These are phyloP conservation scores for Momotus momota DNA, from an alignment of 2,797 vertebrate species.

Conservation along the genomic window DNA sequence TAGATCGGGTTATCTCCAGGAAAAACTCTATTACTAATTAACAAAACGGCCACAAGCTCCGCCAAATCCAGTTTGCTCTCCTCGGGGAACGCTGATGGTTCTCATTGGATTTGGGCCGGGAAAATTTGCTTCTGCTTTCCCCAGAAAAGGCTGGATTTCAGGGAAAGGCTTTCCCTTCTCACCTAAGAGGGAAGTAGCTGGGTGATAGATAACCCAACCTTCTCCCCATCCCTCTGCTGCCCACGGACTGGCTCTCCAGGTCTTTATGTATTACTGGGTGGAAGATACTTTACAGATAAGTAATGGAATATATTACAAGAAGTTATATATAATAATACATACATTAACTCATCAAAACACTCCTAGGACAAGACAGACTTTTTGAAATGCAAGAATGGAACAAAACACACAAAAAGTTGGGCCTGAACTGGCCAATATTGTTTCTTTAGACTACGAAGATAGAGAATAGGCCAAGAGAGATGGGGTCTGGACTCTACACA, in stretches of 20 bases:
- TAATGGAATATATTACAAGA: neutral
- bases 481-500: neutral
- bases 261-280: neutral
- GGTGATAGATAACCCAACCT: neutral
- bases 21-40: slow-evolving; percentile 58
- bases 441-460: neutral
- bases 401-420: neutral
- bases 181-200: neutral
- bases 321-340: rapidly evolving
- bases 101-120: neutral
- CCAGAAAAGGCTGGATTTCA: neutral
- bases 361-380: no score
- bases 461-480: neutral
- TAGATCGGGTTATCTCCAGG: slow-evolving; percentile 10
- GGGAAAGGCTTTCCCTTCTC: neutral
- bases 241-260: neutral
- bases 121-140: neutral
- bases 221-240: neutral
- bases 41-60: neutral
- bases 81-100: neutral
- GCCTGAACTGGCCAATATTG: neutral
- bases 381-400: neutral
- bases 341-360: neutral
- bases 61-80: neutral
- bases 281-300: neutral